phyloP scores from a whole-genome alignment of 2,888 invertebrate species.

The Pyrrhia umbra region DNA sequence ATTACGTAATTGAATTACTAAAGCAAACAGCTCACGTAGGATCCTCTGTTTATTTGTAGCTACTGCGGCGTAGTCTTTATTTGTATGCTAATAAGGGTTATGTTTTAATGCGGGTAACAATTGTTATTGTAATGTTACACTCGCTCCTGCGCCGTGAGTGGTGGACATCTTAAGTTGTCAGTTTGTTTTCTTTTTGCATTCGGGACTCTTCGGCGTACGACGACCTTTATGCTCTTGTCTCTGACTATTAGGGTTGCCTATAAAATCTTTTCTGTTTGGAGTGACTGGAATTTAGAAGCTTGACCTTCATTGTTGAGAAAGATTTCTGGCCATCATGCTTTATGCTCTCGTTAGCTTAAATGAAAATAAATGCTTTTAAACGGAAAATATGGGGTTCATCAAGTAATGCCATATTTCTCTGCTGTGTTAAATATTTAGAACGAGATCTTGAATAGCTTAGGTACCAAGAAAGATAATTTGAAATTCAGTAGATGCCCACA shows the following conservation, averaged over 20 bases:
- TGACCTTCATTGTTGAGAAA: too few relatives aligned
- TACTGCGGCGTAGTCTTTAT: slow-evolving; percentile 67
- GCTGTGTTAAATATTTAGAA: too few relatives aligned
- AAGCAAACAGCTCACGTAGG: slow-evolving; percentile 69
- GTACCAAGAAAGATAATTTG: not conserved
- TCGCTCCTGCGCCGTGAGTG: slow-evolving; percentile 71
- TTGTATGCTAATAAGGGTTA: slow-evolving; percentile 67
- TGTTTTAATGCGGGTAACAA: slow-evolving; percentile 56
- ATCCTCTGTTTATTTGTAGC: slow-evolving; percentile 47
- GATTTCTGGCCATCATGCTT: not conserved
- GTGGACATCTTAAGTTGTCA: slow-evolving; percentile 87
- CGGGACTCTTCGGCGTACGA: slow-evolving; percentile 79
- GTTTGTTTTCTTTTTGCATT: slow-evolving; percentile 87
- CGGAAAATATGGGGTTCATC: too few relatives aligned
- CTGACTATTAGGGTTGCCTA: slow-evolving; percentile 74
- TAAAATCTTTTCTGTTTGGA: not conserved
- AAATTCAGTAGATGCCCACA: not conserved
- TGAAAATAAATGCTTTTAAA: too few relatives aligned
- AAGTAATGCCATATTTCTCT: too few relatives aligned
- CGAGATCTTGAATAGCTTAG: too few relatives aligned
- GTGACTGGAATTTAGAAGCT: not conserved
- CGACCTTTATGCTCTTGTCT: slow-evolving; percentile 77
- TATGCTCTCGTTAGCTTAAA: too few relatives aligned
- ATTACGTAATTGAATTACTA: slow-evolving; percentile 81
- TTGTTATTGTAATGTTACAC: slow-evolving; percentile 88